These are phyloP conservation scores for Eulacestoma nigropectus DNA, from an alignment of 2,113 vertebrate genomes.

Conservation along the genomic window DNA sequence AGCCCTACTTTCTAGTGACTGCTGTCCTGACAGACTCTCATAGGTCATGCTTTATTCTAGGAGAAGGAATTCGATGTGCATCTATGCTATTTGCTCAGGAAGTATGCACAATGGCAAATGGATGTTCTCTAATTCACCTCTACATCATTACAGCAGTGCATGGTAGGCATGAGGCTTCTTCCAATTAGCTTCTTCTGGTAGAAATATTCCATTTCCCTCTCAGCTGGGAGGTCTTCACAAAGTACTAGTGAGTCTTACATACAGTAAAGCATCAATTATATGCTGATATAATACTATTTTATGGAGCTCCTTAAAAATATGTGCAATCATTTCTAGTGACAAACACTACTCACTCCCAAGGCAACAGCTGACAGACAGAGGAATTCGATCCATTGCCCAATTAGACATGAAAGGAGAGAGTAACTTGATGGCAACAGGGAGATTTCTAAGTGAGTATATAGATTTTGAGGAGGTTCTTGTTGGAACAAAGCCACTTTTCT, in stretches of 20 bases:
- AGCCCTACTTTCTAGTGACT: not conserved
- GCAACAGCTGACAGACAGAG: not conserved
- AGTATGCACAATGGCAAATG: not conserved
- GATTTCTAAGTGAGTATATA: not conserved
- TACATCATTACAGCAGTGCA: not conserved
- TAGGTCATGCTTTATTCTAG: not conserved
- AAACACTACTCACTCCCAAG: not conserved
- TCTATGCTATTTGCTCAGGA: slow-evolving; percentile 1
- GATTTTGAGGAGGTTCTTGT: not conserved
- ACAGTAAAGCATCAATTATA: not conserved
- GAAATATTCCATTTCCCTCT: slow-evolving; percentile 21
- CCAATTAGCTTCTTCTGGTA: slow-evolving; percentile 12
- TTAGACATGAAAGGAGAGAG: not conserved
- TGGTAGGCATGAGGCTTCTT: not conserved
- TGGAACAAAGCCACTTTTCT: not conserved
- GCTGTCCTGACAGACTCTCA: not conserved
- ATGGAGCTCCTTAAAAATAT: not conserved
- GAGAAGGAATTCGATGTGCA: not conserved
- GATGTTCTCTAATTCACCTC: slow-evolving; percentile 9
- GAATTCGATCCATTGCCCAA: not conserved
- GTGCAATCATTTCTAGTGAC: not conserved
- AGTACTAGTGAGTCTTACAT: not conserved
- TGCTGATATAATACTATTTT: not conserved
- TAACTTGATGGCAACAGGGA: not conserved
- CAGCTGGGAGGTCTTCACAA: not conserved